Percentiles rank a stretch among this genome's conserved stretches.
These are phyloP conservation scores for Todiramphus saurophagus DNA, from an alignment of 2,113 vertebrate species.

Conservation along the genomic window DNA sequence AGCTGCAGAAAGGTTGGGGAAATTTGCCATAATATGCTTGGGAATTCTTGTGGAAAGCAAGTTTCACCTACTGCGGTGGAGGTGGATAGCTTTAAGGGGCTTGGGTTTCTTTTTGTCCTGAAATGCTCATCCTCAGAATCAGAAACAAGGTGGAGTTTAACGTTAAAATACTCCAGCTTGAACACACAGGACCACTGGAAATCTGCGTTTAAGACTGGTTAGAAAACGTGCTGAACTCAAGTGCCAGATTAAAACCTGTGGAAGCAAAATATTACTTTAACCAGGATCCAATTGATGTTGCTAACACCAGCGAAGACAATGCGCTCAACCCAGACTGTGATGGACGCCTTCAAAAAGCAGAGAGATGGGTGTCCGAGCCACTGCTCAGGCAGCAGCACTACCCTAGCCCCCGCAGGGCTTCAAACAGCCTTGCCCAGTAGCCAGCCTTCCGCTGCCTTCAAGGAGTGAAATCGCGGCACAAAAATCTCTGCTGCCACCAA, in stretches of 20 bases:
- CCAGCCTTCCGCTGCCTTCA: neutral
- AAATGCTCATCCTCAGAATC: neutral
- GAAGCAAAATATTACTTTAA: neutral
- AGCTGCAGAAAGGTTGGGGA: conserved; percentile 52
- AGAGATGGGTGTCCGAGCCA: too few species aligned
- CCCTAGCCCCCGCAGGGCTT: fast-evolving
- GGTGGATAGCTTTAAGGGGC: neutral
- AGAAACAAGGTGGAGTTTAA: neutral
- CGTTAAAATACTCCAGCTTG: neutral
- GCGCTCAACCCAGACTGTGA: neutral
- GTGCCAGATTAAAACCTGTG: neutral
- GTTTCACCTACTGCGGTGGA: conserved; percentile 40
- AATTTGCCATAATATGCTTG: conserved; percentile 45
- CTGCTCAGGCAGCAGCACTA: neutral
- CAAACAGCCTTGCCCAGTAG: neutral
- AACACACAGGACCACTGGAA: neutral
- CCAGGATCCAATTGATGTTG: neutral
- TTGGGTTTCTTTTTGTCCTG: neutral
- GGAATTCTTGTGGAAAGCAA: conserved; percentile 50
- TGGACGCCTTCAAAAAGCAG: neutral
- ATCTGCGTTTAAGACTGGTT: neutral
- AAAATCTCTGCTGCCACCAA: neutral
- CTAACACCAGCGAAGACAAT: neutral
- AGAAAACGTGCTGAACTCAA: neutral
- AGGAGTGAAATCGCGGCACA: neutral